These are phyloP conservation scores for Megamerina dolium DNA, from an alignment of 2,888 invertebrate genomes.

Conservation along the genomic window DNA sequence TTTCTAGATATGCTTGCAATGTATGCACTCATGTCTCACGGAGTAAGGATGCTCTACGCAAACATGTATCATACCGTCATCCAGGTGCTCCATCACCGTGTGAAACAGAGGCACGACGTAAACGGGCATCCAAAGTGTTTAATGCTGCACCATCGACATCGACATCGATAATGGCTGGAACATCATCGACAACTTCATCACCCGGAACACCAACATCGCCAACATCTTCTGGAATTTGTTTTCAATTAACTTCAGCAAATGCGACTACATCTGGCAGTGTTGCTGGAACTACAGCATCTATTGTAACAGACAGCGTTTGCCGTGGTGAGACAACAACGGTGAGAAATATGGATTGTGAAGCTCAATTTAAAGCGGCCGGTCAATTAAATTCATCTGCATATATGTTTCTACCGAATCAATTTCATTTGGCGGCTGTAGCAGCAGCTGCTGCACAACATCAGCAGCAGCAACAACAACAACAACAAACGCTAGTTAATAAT, in stretches of 20 bases:
- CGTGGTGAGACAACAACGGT: conserved; percentile 4
- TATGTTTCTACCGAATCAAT: conserved; percentile 47
- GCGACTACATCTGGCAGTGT: conserved; percentile 6
- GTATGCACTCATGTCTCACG: conserved; percentile 83
- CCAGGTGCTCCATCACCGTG: conserved; percentile 54
- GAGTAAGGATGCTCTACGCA: conserved; percentile 78
- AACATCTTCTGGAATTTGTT: conserved; percentile 14
- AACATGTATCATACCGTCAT: conserved; percentile 83
- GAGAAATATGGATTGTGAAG: background rate
- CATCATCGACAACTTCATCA: conserved; percentile 18
- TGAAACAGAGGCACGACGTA: conserved; percentile 47
- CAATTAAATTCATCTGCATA: conserved; percentile 36
- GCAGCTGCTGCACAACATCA: conserved; percentile 26
- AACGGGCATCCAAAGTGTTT: conserved; percentile 43
- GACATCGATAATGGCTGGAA: conserved; percentile 18
- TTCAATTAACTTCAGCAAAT: background rate
- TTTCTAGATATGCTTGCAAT: conserved; percentile 68
- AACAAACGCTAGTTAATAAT: background rate
- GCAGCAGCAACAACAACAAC: conserved; percentile 17
- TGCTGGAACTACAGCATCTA: background rate
- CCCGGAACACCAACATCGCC: conserved; percentile 23
- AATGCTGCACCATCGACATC: conserved; percentile 23
- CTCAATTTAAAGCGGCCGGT: conserved; percentile 22
- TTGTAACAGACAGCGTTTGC: conserved; percentile 3
- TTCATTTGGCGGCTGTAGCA: conserved; percentile 40